Percentiles rank a stretch among this genome's conserved stretches.
Evolutionary conservation across 2,888 invertebrate genomes (phyloP).

Genomic region (Leptarthrus brevirostris): DNA sequence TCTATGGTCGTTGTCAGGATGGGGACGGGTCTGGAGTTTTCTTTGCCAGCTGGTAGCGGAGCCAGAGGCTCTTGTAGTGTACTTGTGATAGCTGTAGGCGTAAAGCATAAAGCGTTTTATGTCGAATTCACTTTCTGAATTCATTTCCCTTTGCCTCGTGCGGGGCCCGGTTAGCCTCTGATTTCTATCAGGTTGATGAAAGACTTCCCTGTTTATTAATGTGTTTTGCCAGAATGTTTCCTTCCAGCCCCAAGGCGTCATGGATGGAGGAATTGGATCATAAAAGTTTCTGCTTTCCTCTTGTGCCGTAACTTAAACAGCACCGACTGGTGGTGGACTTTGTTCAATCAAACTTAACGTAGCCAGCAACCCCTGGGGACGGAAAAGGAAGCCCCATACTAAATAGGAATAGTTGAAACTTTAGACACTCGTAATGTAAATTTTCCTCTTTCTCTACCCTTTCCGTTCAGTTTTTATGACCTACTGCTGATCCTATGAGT

Average conservation of each 20-base stretch:
- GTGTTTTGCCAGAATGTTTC: constrained; percentile 30
- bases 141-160: constrained; percentile 5
- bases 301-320: background rate
- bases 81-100: constrained; percentile 1
- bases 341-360: background rate
- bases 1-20: background rate
- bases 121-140: constrained; percentile 34
- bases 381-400: background rate
- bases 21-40: background rate
- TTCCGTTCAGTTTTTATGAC: background rate
- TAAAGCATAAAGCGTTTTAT: constrained; percentile 40
- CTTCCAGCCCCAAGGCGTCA: constrained; percentile 6
- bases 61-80: background rate
- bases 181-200: constrained; percentile 47
- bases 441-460: background rate
- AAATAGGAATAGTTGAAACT: constrained; percentile 3
- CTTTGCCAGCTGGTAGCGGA: background rate
- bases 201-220: constrained; percentile 47
- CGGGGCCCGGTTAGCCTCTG: background rate
- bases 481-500: background rate
- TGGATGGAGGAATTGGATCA: constrained; percentile 18
- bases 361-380: background rate
- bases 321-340: background rate
- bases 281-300: constrained; percentile 15
- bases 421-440: background rate